These are phyloP conservation scores for Platyrinchus mystaceus DNA, from an alignment of 2,797 vertebrate genomes.

Conservation along the genomic window DNA sequence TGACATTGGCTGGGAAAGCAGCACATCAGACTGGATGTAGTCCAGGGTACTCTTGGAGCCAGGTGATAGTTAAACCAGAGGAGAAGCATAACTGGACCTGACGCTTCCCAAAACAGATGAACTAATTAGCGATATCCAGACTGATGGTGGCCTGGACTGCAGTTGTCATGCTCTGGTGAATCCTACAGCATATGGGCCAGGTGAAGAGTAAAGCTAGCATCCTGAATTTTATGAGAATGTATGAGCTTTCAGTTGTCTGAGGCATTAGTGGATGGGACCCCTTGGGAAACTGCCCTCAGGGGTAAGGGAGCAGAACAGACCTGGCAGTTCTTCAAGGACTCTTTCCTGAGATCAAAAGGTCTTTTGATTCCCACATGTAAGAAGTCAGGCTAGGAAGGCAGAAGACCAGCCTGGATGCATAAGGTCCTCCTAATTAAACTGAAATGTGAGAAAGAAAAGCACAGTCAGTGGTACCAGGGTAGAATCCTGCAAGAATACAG, in stretches of 20 bases:
- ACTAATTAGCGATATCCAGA: not conserved
- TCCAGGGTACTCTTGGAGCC: not conserved
- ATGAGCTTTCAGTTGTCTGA: not conserved
- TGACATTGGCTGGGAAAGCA: not conserved
- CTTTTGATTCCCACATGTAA: accelerated
- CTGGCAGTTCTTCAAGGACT: not conserved
- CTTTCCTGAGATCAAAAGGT: not conserved
- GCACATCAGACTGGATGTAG: not conserved
- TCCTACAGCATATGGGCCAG: not conserved
- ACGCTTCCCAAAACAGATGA: not conserved
- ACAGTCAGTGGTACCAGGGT: not conserved
- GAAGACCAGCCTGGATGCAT: not conserved
- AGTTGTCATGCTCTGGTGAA: not conserved
- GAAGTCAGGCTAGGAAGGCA: not conserved
- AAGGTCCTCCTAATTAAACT: not conserved
- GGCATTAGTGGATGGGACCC: not conserved
- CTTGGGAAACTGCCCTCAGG: not conserved
- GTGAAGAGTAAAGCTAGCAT: not conserved
- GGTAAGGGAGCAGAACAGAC: not conserved
- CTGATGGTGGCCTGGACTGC: not conserved
- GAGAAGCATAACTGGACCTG: not conserved
- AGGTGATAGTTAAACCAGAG: not conserved
- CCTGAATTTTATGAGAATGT: not conserved
- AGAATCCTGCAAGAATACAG: not conserved
- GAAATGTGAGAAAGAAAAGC: not conserved